Percentiles rank a stretch among this genome's conserved stretches.
phyloP scores from a whole-genome alignment of 2,113 vertebrate species.

The Cardinalis cardinalis region DNA sequence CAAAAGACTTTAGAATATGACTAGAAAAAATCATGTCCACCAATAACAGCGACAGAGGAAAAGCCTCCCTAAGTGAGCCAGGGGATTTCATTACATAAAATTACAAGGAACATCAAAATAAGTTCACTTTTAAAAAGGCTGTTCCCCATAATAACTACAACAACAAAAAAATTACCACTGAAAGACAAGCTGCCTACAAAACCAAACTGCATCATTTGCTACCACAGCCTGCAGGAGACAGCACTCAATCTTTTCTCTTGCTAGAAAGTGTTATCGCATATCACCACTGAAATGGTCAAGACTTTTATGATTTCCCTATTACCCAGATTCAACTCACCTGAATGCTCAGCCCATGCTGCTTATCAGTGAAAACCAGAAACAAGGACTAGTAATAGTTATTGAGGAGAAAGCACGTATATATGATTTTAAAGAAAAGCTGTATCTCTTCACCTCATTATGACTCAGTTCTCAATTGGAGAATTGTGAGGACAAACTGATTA shows the following conservation, averaged over 20 bases:
- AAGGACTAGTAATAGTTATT: not conserved
- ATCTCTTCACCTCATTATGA: not conserved
- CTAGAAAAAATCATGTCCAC: not conserved
- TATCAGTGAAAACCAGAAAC: not conserved
- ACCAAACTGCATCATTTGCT: not conserved
- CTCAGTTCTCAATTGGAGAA: not conserved
- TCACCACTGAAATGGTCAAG: not conserved
- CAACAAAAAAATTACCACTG: not conserved
- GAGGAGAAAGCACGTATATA: not conserved
- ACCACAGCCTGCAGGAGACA: not conserved
- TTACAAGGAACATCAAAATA: not conserved
- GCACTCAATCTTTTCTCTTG: not conserved
- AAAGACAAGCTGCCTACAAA: not conserved
- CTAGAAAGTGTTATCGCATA: fast-evolving
- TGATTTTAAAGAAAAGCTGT: not conserved
- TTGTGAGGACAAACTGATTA: not conserved
- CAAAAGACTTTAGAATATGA: not conserved
- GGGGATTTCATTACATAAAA: not conserved
- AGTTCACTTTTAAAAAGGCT: not conserved
- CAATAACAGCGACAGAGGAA: not conserved
- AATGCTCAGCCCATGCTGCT: not conserved
- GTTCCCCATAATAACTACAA: not conserved
- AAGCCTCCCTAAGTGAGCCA: not conserved
- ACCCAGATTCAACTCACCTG: not conserved
- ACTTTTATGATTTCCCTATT: not conserved